Percentiles rank a stretch among this genome's conserved stretches.
Evolutionary conservation across 2,797 vertebrate genomes (phyloP).

Genomic region (Mormyrops boulengeri): DNA sequence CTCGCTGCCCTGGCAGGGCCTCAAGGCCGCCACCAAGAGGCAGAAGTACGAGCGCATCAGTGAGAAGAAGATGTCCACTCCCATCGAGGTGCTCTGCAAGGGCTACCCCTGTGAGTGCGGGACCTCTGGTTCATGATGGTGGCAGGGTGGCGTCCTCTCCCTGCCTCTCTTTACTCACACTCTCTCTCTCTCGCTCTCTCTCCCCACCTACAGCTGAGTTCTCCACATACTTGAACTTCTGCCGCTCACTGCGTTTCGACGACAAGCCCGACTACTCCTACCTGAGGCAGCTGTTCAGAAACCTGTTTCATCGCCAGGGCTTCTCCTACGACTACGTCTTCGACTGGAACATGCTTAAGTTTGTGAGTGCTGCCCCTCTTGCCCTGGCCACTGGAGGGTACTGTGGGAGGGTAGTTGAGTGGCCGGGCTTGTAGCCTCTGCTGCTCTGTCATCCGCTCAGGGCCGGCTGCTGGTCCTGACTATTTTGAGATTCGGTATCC

Average conservation of each 20-base stretch:
- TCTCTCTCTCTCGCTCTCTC: background rate
- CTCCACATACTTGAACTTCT: slow-evolving; percentile 96
- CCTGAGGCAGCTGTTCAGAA: slow-evolving; percentile 89
- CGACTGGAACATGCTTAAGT: slow-evolving; percentile 99
- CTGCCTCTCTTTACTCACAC: background rate
- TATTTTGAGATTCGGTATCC: background rate
- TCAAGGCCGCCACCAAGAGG: slow-evolving; percentile 82
- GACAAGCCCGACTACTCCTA: slow-evolving; percentile 97
- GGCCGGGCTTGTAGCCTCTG: background rate
- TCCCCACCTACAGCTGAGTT: slow-evolving; percentile 73
- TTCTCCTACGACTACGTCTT: slow-evolving; percentile 98
- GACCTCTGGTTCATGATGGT: too few relatives aligned
- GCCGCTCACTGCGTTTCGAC: slow-evolving; percentile 91
- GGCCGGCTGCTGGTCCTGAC: background rate
- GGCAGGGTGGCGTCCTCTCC: background rate
- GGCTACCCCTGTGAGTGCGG: slow-evolving; percentile 73
- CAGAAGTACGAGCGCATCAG: slow-evolving; percentile 85
- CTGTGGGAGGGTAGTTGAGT: background rate
- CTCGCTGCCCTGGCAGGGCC: slow-evolving; percentile 89
- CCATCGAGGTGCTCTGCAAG: slow-evolving; percentile 83
- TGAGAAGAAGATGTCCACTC: slow-evolving; percentile 89
- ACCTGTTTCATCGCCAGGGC: slow-evolving; percentile 92
- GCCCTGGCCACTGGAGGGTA: background rate
- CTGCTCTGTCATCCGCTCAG: background rate
- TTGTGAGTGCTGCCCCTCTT: slow-evolving; percentile 67